These are phyloP conservation scores for Entelurus aequoreus DNA, from an alignment of 2,113 vertebrate species.

Conservation along the genomic window DNA sequence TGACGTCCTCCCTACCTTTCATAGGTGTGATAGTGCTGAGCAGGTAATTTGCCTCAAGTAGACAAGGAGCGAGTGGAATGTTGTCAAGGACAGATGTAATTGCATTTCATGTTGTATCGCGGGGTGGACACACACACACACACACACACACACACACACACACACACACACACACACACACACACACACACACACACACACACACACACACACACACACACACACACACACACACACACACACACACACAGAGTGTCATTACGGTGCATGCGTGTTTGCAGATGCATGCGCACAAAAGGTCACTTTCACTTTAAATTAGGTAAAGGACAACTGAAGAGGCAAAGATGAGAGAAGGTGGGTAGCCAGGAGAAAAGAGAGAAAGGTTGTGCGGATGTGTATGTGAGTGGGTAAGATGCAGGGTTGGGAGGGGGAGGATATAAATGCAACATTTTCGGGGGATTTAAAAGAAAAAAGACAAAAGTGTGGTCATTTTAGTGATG, in stretches of 20 bases:
- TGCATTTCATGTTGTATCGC: slow-evolving; percentile 48
- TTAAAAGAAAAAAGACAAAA: too few species aligned
- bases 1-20: too few species aligned
- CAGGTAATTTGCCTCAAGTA: slow-evolving; percentile 43
- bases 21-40: slow-evolving; percentile 28
- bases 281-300: slow-evolving; percentile 32
- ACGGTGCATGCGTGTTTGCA: slow-evolving; percentile 1
- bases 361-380: neutral
- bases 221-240: slow-evolving; percentile 14
- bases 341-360: slow-evolving; percentile 12
- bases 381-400: neutral
- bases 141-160: slow-evolving; percentile 13
- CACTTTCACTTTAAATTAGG: slow-evolving; percentile 50
- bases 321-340: slow-evolving; percentile 13
- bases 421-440: too few species aligned
- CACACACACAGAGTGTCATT: slow-evolving; percentile 28
- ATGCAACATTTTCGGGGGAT: too few species aligned
- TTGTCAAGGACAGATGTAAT: slow-evolving; percentile 58
- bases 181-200: slow-evolving; percentile 11
- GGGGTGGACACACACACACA: slow-evolving; percentile 15
- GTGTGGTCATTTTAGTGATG: too few species aligned
- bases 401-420: too few species aligned
- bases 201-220: neutral
- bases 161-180: slow-evolving; percentile 10
- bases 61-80: slow-evolving; percentile 34